Evolutionary conservation across 2,113 vertebrate genomes (phyloP).

Genomic region (Typhlomys cinereus): DNA sequence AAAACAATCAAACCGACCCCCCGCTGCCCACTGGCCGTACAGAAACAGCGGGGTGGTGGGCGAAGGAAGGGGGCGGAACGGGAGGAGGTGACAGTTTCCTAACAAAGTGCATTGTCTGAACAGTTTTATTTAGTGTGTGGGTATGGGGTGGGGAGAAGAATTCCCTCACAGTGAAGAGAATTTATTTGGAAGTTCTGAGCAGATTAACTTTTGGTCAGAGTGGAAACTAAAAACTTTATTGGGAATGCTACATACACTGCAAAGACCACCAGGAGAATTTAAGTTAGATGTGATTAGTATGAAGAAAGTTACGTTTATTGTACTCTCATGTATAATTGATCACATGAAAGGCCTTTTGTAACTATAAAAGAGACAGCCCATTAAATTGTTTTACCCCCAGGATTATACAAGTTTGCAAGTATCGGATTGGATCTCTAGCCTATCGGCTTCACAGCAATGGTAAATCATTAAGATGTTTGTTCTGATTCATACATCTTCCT

Average conservation of each 20-base stretch:
- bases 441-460: constrained; percentile 86
- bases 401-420: constrained; percentile 89
- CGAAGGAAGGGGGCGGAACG: constrained; percentile 65
- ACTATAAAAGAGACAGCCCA: constrained; percentile 91
- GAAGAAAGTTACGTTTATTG: constrained; percentile 91
- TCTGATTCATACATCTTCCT: constrained; percentile 85
- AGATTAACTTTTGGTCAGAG: constrained; percentile 90
- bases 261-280: constrained; percentile 88
- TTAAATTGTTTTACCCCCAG: constrained; percentile 90
- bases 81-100: constrained; percentile 76
- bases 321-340: constrained; percentile 91
- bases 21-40: constrained; percentile 23
- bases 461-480: constrained; percentile 88
- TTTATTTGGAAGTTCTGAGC: constrained; percentile 87
- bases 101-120: constrained; percentile 81
- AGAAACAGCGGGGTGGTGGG: constrained; percentile 62
- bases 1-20: constrained; percentile 66
- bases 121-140: constrained; percentile 76
- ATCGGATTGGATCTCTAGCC: constrained; percentile 86
- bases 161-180: constrained; percentile 79
- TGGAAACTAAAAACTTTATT: constrained; percentile 88
- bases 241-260: constrained; percentile 86
- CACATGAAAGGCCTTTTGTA: constrained; percentile 90
- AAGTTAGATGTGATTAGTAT: constrained; percentile 91
- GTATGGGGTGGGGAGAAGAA: not conserved